Conservation (phyloP, 2,797 vertebrate species). For the Lagorchestes hirsutus region DNA sequence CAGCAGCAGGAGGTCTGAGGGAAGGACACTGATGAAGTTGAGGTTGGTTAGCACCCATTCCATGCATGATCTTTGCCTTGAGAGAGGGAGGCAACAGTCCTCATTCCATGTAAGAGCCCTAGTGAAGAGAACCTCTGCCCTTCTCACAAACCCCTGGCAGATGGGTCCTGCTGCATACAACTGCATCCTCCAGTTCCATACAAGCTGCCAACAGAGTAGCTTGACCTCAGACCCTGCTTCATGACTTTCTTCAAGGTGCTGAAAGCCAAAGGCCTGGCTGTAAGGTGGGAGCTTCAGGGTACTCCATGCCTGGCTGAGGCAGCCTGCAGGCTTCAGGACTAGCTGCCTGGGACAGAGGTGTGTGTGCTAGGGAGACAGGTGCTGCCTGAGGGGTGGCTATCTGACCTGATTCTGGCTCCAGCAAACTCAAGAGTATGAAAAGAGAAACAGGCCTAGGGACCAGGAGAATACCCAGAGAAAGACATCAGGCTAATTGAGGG, state of each 20-base stretch:
- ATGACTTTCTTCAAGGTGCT: too few relatives aligned
- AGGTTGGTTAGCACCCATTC: neutral
- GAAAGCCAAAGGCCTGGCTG: neutral
- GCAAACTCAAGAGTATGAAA: neutral
- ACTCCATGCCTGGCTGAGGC: neutral
- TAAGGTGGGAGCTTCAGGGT: neutral
- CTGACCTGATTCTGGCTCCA: neutral
- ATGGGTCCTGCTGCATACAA: neutral
- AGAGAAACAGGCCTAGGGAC: neutral
- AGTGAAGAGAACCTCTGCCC: neutral
- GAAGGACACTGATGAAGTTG: neutral
- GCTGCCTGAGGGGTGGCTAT: neutral
- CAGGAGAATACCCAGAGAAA: neutral
- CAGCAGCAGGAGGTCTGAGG: too few relatives aligned
- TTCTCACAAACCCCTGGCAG: neutral
- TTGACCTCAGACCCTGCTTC: neutral
- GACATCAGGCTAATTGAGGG: neutral
- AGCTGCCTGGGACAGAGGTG: too few relatives aligned
- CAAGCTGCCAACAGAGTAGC: neutral
- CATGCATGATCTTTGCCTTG: neutral
- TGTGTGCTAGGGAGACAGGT: neutral
- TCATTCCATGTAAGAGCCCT: neutral
- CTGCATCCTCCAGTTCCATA: too few relatives aligned
- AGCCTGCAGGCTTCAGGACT: neutral
- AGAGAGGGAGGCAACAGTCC: neutral